Evolutionary conservation across 2,113 vertebrate genomes (phyloP).

Genomic region (Martes martes): DNA sequence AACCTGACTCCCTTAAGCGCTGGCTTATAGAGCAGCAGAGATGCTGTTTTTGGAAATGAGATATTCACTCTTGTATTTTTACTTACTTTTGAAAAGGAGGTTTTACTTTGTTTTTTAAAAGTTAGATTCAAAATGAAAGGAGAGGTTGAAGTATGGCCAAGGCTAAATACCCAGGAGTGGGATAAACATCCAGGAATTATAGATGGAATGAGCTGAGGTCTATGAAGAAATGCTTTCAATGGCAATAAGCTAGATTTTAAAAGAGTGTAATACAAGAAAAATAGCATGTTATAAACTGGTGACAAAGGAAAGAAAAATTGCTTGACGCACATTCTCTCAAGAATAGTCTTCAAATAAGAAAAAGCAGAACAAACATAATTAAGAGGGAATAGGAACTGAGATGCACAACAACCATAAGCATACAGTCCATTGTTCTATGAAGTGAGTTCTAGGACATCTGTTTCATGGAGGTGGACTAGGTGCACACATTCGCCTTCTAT

Average conservation of each 20-base stretch:
- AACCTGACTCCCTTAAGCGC: neutral
- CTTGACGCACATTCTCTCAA: neutral
- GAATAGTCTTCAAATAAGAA: neutral
- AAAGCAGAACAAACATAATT: neutral
- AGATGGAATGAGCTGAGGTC: neutral
- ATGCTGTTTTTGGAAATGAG: neutral
- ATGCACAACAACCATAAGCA: neutral
- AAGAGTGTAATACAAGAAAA: neutral
- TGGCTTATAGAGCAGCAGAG: neutral
- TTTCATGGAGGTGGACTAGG: neutral
- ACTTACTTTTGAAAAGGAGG: neutral
- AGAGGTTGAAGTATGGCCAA: neutral
- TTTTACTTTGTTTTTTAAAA: slow-evolving; percentile 23
- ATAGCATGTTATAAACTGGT: slow-evolving; percentile 7
- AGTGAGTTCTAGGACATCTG: neutral
- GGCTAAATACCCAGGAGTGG: neutral
- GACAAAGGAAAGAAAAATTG: slow-evolving; percentile 7
- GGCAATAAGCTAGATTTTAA: neutral
- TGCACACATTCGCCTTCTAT: neutral
- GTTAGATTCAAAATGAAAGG: neutral
- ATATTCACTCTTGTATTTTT: neutral
- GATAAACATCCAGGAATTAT: neutral
- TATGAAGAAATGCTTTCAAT: neutral
- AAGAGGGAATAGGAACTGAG: neutral
- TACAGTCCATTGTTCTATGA: neutral